These are phyloP conservation scores for Crambe crambe DNA, from an alignment of 37 sponge, comb jelly and placozoan genomes.

Conservation along the genomic window DNA sequence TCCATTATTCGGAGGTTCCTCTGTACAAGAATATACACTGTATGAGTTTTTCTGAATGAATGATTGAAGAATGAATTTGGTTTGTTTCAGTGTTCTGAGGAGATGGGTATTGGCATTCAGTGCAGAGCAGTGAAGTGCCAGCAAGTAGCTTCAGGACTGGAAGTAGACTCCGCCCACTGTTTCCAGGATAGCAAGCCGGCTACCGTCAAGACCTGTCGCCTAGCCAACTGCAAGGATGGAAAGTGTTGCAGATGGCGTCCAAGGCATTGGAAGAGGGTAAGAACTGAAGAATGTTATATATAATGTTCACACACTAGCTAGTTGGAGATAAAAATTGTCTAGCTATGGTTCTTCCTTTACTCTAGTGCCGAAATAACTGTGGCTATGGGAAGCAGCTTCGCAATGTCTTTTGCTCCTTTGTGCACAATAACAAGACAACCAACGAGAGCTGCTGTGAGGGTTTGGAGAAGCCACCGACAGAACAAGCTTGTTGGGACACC, in stretches of 20 bases:
- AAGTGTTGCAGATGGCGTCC: slow-evolving; percentile 3
- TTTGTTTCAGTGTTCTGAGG: slow-evolving; percentile 28
- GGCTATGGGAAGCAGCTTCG: slow-evolving; percentile 11
- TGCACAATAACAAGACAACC: background rate
- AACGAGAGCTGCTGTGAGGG: slow-evolving; percentile 15
- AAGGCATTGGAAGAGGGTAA: background rate
- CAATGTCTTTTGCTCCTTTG: background rate
- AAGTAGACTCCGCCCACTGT: slow-evolving; percentile 9
- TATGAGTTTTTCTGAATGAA: too few species aligned
- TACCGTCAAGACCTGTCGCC: background rate
- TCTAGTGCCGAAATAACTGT: slow-evolving; percentile 43
- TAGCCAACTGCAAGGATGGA: background rate
- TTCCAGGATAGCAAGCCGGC: slow-evolving; percentile 17
- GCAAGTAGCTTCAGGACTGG: background rate
- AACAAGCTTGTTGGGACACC: slow-evolving; percentile 2
- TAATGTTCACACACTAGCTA: background rate
- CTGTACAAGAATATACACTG: too few species aligned
- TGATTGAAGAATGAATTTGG: too few species aligned
- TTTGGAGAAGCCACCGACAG: background rate
- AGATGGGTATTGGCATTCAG: background rate
- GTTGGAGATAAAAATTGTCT: background rate
- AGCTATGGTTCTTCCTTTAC: background rate
- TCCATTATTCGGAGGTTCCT: too few species aligned
- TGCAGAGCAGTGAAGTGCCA: slow-evolving; percentile 37
- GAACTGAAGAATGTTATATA: background rate